Percentiles rank a stretch among this genome's conserved stretches.
Conservation (phyloP, 2,888 invertebrate species). For the Acronicta leporina region DNA sequence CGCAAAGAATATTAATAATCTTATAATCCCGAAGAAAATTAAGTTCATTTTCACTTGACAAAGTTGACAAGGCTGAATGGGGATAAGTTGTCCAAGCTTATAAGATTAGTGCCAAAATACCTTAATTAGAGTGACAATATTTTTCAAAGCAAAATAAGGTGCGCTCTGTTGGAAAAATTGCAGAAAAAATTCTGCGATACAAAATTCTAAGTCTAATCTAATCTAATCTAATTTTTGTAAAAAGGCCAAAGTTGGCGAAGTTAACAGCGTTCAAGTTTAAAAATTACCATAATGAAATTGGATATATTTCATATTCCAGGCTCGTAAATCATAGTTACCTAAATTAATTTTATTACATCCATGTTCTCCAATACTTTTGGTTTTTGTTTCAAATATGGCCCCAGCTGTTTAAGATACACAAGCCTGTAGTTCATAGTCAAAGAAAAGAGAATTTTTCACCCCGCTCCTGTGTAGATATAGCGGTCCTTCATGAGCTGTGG, state of each 20-base stretch:
- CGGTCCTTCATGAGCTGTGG: too few species aligned
- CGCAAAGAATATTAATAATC: neutral
- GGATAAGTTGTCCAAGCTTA: constrained; percentile 34
- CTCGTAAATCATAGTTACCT: too few species aligned
- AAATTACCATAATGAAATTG: neutral
- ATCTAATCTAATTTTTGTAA: neutral
- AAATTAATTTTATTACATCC: too few species aligned
- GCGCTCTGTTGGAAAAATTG: constrained; percentile 18
- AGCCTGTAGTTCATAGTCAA: too few species aligned
- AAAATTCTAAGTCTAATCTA: neutral
- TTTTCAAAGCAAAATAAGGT: constrained; percentile 18
- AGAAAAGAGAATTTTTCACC: too few species aligned
- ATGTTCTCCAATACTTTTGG: too few species aligned
- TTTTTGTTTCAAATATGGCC: too few species aligned
- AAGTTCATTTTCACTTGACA: constrained; percentile 23
- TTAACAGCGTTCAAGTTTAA: neutral
- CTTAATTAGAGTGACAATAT: constrained; percentile 41
- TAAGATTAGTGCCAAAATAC: constrained; percentile 46
- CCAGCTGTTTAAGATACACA: too few species aligned
- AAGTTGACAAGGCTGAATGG: constrained; percentile 37
- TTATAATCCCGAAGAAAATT: constrained; percentile 7
- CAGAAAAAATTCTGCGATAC: neutral
- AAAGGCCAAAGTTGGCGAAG: neutral
- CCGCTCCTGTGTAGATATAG: too few species aligned
- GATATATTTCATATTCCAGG: too few species aligned